Evolutionary conservation across 2,113 vertebrate genomes (phyloP).

Genomic region (Monopterus albus): DNA sequence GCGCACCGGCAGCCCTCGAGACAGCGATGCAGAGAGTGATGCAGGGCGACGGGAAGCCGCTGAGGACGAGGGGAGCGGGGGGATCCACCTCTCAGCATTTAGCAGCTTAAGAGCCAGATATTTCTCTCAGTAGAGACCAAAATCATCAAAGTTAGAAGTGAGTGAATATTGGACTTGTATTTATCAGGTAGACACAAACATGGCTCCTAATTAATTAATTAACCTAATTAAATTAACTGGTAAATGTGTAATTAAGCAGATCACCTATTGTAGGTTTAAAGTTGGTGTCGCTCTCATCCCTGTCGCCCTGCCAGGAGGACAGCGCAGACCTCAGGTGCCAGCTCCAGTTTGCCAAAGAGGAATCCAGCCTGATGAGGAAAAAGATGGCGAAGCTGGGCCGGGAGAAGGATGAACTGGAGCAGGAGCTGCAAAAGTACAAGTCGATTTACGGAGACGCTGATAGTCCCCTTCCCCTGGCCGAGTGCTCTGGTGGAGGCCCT

Average conservation of each 20-base stretch:
- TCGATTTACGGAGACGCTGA: slow-evolving; percentile 95
- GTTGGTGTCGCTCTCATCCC: not conserved
- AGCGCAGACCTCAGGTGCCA: slow-evolving; percentile 96
- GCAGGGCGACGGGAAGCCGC: slow-evolving; percentile 85
- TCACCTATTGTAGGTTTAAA: not conserved
- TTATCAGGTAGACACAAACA: not conserved
- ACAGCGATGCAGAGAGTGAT: slow-evolving; percentile 90
- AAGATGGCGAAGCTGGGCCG: slow-evolving; percentile 96
- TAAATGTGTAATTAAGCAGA: no score
- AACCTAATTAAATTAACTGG: no score
- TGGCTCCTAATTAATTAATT: no score
- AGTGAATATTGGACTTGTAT: not conserved
- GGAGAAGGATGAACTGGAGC: slow-evolving; percentile 95
- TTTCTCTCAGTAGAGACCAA: not conserved
- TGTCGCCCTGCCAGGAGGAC: slow-evolving; percentile 86
- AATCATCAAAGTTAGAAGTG: no score
- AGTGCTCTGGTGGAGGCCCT: slow-evolving; percentile 89
- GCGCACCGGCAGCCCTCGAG: slow-evolving; percentile 87
- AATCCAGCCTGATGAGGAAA: slow-evolving; percentile 94
- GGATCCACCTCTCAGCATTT: no score
- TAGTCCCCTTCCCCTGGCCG: slow-evolving; percentile 88
- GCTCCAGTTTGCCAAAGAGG: slow-evolving; percentile 98
- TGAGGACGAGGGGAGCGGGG: slow-evolving; percentile 87
- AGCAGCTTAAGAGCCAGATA: not conserved
- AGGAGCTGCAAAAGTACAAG: slow-evolving; percentile 97